Evolutionary conservation across 2,113 vertebrate genomes (phyloP).

Genomic region (Grammomys surdaster): DNA sequence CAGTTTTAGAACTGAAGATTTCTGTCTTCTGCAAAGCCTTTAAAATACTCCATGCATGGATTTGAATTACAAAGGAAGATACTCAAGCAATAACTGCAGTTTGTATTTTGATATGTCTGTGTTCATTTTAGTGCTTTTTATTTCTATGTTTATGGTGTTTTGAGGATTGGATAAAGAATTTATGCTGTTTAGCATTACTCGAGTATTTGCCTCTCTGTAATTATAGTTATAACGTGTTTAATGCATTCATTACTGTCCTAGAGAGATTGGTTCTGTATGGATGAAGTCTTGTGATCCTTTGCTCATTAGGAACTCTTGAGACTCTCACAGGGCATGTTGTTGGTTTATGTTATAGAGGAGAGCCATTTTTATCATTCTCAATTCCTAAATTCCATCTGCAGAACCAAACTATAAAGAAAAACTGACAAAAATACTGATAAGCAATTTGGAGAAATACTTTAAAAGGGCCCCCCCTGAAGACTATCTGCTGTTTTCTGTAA

Average conservation of each 20-base stretch:
- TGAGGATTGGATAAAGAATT: slow-evolving; percentile 31
- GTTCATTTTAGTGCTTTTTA: not conserved
- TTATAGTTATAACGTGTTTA: not conserved
- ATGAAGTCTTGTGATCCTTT: not conserved
- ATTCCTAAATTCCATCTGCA: not conserved
- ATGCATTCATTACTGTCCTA: not conserved
- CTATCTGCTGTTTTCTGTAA: not conserved
- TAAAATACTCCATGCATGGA: not conserved
- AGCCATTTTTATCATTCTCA: not conserved
- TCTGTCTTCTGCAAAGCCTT: not conserved
- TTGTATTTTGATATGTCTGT: slow-evolving; percentile 25
- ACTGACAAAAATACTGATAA: not conserved
- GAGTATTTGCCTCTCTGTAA: not conserved
- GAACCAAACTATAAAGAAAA: not conserved
- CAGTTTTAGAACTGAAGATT: not conserved
- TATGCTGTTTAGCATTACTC: slow-evolving; percentile 25
- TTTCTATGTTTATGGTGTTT: not conserved
- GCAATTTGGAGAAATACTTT: not conserved
- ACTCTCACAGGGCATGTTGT: not conserved
- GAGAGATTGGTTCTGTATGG: not conserved
- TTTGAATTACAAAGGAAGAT: not conserved
- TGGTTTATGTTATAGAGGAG: not conserved
- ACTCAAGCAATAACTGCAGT: not conserved
- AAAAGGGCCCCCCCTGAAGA: not conserved
- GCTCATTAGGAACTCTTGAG: not conserved